A percentile compares a stretch with the other conserved stretches of the same genome.
Conservation (phyloP, 2,797 vertebrate genomes). For the Centroberyx gerrardi region DNA sequence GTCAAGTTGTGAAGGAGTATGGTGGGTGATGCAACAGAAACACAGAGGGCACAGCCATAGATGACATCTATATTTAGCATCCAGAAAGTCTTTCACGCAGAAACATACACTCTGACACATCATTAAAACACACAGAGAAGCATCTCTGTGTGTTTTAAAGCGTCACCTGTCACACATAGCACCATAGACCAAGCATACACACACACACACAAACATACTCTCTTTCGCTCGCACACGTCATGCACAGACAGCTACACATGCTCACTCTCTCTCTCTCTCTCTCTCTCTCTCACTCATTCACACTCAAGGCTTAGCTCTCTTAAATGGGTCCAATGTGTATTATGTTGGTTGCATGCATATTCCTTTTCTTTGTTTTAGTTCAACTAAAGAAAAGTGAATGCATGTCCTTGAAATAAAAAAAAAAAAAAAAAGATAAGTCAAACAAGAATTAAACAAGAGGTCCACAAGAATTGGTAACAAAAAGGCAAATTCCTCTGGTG, state of each 20-base stretch:
- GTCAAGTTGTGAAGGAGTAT: neutral
- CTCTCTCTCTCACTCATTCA: too few species aligned
- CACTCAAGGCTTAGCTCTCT: too few species aligned
- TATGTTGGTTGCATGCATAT: neutral
- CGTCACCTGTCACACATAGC: neutral
- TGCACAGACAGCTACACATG: too few species aligned
- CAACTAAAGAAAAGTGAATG: neutral
- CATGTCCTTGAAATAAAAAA: neutral
- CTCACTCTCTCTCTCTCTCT: too few species aligned
- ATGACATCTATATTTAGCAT: conserved; percentile 26
- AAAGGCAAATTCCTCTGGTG: conserved; percentile 3
- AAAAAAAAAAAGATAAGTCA: too few species aligned
- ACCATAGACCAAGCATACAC: conserved; percentile 10
- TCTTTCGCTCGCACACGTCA: neutral
- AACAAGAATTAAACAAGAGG: conserved; percentile 10
- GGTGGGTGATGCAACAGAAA: conserved; percentile 4
- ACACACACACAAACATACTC: conserved; percentile 1
- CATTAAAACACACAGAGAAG: conserved; percentile 5
- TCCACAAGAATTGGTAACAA: neutral
- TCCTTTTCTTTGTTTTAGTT: conserved; percentile 7
- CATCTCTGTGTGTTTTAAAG: neutral
- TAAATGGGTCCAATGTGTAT: too few species aligned
- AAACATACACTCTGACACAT: conserved; percentile 16
- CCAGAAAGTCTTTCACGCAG: conserved; percentile 14
- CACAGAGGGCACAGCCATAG: conserved; percentile 8